These are phyloP conservation scores for Herminia tarsipennalis DNA, from an alignment of 2,888 invertebrate genomes.

Conservation along the genomic window DNA sequence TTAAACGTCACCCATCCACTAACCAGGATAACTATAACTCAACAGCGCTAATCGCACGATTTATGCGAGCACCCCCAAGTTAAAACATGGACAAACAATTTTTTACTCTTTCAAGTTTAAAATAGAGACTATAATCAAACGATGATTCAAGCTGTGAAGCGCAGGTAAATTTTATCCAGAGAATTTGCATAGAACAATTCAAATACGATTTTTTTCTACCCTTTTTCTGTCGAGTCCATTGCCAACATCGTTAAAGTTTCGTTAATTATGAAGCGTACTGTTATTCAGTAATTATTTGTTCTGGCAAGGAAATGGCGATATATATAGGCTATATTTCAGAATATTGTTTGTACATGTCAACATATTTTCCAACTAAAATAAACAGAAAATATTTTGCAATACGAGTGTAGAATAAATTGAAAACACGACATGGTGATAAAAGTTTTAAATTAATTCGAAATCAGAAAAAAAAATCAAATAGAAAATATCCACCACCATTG, in stretches of 20 bases:
- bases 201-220: conserved; percentile 24
- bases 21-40: conserved; percentile 41
- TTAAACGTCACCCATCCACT: conserved; percentile 26
- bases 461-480: no score
- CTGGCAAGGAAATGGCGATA: conserved; percentile 23
- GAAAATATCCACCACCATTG: no score
- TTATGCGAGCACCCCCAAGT: conserved; percentile 28
- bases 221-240: conserved; percentile 42
- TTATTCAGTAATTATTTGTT: conserved; percentile 47
- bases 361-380: no score
- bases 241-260: conserved; percentile 65
- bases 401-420: no score
- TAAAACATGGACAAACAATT: conserved; percentile 8
- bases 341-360: neutral
- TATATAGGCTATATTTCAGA: conserved; percentile 15
- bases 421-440: no score
- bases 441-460: no score
- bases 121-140: conserved; percentile 22
- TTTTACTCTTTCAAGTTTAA: conserved; percentile 5
- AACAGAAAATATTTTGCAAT: no score
- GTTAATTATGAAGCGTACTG: conserved; percentile 55
- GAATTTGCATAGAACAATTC: conserved; percentile 45
- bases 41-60: conserved; percentile 34
- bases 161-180: conserved; percentile 25
- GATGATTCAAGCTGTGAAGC: conserved; percentile 1